Base-by-base conservation (phyloP, 2,113 vertebrate genomes). In the Otolemur garnettii region DNA sequence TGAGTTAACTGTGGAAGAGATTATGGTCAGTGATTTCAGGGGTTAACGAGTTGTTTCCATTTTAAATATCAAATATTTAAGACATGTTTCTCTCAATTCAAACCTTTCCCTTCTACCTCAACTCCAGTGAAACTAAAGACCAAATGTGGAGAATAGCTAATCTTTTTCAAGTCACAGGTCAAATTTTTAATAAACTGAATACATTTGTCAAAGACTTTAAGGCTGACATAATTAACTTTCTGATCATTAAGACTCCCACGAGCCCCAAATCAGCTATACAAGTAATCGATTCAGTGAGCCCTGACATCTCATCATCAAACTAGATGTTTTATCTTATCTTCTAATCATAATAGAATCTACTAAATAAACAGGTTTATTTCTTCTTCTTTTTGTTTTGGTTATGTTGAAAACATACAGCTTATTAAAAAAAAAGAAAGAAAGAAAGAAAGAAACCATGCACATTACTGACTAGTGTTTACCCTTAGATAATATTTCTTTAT, bases 121-220 rank as follows among this genome's bases (percentile, higher is more conserved):
- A 53, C 33, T 82, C 38, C 35, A 88, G 45, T 59, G 87, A 94
- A 97, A 92, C 85, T 69, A 85, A 91, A 92, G 50, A 90, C 15
- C 50, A 80, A 19, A 66, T 33, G 50, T 35, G 42, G 13, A 77
- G 8, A 53, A 95, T 0, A 18, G 26, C 38, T 53, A 4, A 35
- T 66, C 13, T 72, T 59, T 88, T 90, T 90, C 35, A 87, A 92
- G 14, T 7, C 60, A 88, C 2, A 50, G 45, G 8, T 50, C 45
- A 50, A 50, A 50, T 50, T 50, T 50, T 50, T 50, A 9, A 50
- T 9, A 50, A 50, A 50, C 45, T 64, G 18, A 66, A 38, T 42
- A 2, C 77, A 38, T 84, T 82, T 96, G 86, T 88, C 45, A 80
- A 94, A 71, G 75, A 87, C 62, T 59, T 66, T 55, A 22, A 84